These are phyloP conservation scores for Xylophagus ater DNA, from an alignment of 2,888 invertebrate species.

Conservation along the genomic window DNA sequence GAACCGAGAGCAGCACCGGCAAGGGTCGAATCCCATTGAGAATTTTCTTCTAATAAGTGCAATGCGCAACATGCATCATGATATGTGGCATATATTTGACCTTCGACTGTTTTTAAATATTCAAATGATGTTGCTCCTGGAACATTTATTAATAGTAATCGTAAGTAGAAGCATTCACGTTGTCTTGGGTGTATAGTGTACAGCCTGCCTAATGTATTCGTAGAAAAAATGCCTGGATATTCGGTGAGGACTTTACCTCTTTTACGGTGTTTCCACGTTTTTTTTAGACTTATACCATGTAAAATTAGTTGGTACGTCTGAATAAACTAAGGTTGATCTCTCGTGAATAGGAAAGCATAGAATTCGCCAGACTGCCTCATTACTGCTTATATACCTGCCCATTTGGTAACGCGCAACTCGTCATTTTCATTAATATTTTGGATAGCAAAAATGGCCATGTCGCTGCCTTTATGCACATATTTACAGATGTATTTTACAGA, in stretches of 20 bases:
- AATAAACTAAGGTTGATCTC: slow-evolving; percentile 8
- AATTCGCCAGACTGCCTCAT: no score
- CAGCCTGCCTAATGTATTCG: slow-evolving; percentile 25
- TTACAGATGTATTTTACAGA: slow-evolving; percentile 31
- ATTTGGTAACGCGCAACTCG: no score
- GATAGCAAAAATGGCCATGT: slow-evolving; percentile 16
- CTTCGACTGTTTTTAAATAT: no score
- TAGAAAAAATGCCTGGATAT: slow-evolving; percentile 21
- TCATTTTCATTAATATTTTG: slow-evolving; percentile 13
- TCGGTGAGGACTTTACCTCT: slow-evolving; percentile 20
- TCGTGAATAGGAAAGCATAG: slow-evolving; percentile 13
- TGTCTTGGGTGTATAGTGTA: slow-evolving; percentile 29
- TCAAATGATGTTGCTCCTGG: no score
- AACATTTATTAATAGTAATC: slow-evolving; percentile 21
- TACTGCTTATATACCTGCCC: no score
- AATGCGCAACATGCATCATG: no score
- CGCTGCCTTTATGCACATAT: slow-evolving; percentile 16
- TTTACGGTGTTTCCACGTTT: slow-evolving; percentile 24
- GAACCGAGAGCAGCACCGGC: no score
- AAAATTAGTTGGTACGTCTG: slow-evolving; percentile 10
- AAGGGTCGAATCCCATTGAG: no score
- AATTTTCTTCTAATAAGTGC: no score
- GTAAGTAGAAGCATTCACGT: slow-evolving; percentile 23
- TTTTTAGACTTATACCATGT: no score
- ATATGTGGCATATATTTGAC: no score